Base-by-base conservation (phyloP, 2,113 vertebrate species). In the Datnioides undecimradiatus region DNA sequence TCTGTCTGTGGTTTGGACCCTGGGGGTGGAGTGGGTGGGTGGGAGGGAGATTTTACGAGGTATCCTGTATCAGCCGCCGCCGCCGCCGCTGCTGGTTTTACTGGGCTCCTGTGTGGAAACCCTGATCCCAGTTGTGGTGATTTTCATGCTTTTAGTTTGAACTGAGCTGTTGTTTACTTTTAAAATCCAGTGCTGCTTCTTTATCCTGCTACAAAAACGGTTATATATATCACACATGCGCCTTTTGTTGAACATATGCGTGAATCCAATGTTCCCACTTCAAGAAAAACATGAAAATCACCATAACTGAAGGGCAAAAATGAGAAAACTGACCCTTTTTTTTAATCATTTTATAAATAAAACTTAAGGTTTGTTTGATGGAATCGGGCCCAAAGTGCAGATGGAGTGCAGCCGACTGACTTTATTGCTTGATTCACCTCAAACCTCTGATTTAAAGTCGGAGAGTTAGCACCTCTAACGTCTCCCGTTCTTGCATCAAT, bases 1-100 rank as follows among this genome's bases (percentile, higher is more conserved):
- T 87, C 62, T 86, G 80, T 60, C 27, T 52, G 51, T 52, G 51
- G 73, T 66, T 84, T 71, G 82, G 68, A 45, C 38, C 13, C 29
- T 13, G 36, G 17, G 48, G 3, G 23, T n/a, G 49, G 23, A 29
- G n/a, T n/a, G 6, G 51, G 25, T 1, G 25, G 38, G 2, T 1
- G 16, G 41, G 49, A 6, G 68, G 71, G 48, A 2, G 49, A 40
- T 63, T 70, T 82, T 52, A 17, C 0, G 27, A 57, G 76, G 38
- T 64, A 38, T 74, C 46, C 12, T 40, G 62, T 83, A 55, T 87
- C 82, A 11, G 62, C 8, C 29, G n/a, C 4, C 8, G 62, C 73
- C 80, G 62, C 8, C 29, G n/a, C 4, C 8, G 62, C 73, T 82
- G 48, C 62, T 68, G 16, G 33, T 70, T 62, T 82, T 76, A 76